Base-by-base conservation (phyloP, 2,888 invertebrate species). In the Pseudeuparius sepicola region DNA sequence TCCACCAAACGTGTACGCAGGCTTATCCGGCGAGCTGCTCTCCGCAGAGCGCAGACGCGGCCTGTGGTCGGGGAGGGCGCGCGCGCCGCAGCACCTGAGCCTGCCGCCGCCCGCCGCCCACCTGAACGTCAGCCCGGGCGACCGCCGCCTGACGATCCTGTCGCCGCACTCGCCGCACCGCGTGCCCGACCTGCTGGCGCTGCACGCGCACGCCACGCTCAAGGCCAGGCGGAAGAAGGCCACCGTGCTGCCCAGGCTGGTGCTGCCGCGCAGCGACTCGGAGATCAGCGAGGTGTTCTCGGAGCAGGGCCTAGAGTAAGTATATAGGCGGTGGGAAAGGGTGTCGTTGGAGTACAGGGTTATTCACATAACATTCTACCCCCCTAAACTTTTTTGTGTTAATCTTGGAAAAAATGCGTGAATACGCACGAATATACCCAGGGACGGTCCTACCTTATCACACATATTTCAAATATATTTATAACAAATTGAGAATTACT, bases 101-200 rank as follows among this genome's bases (percentile, higher is more conserved):
- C 60, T 81, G 20, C 79, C 78, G 5, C 78, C 80, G 5, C 75
- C 78, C 1, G 60, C 65, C 4, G 76, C 74, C 39, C 68, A 67
- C 25, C 46, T 68, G 23, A 67, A 61, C 13, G 50, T 64, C 33
- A 67, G 67, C 43, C 68, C 69, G 1, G 68, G 71, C 2, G 69
- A 70, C 48, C 56, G 78, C 9, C 71, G 71, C 45, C 70, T 87
- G 32, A 85, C 83, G 24, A 87, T 87, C 38, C 64, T 87, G 38
- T 86, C 86, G 47, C 81, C 82, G 1, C 82, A 81, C 56, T 79
- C 79, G 52, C 87, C 86, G 0, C 70, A 79, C 53, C 77, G 78
- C 38, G 68, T 71, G 42, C 67, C 71, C 1, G 84, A 84, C 48
- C 64, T 80, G 45, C 70, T 73, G 49, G 73, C 74, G 62, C 67